Base-by-base conservation (phyloP, 2,888 invertebrate species). In the Pemphredon lugubris region DNA sequence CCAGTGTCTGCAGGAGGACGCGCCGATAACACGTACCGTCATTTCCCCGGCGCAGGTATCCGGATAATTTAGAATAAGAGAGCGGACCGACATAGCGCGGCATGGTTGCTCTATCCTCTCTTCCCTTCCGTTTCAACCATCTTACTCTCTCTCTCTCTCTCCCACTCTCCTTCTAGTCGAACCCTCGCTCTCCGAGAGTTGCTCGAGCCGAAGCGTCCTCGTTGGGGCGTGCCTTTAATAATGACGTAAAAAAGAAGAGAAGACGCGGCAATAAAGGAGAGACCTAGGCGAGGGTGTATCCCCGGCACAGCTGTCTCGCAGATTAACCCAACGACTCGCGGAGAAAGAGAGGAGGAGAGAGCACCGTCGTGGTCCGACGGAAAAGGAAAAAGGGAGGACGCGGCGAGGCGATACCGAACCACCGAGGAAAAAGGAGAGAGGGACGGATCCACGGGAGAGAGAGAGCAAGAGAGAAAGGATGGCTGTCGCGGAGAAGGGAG, bases 161-260 rank as follows among this genome's bases (percentile, higher is more conserved):
- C 44, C 14, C 21, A 23, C 16, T 26, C 13, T 42, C 18, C 14
- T 16, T 50, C 44, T 3, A 26, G 14, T 11, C 26, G 47, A 42
- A 20, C 61, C 42, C 21, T 21, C 21, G 13, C 48, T 47, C 47
- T 39, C 23, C 32, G 34, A 34, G 34, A 34, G 45, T 44, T 21
- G 48, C 54, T 50, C 73, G 64, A 58, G 67, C 64, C 67, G 68
- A 64, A 65, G 74, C 74, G 75, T 65, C 69, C 60, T 75, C 75
- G 68, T 60, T 45, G 76, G 72, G 75, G 76, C 76, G 76, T 76
- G 65, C 73, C 76, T 77, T 77, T 77, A 77, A 77, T 77, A 77
- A 77, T 77, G 76, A 77, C 76, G 76, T 73, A 77, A 77, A 77
- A 77, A 77, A 76, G 76, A 76, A 76, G 73, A 77, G 76, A 73